These are phyloP conservation scores for Diloba caeruleocephala DNA, from an alignment of 2,888 invertebrate genomes.

Conservation along the genomic window DNA sequence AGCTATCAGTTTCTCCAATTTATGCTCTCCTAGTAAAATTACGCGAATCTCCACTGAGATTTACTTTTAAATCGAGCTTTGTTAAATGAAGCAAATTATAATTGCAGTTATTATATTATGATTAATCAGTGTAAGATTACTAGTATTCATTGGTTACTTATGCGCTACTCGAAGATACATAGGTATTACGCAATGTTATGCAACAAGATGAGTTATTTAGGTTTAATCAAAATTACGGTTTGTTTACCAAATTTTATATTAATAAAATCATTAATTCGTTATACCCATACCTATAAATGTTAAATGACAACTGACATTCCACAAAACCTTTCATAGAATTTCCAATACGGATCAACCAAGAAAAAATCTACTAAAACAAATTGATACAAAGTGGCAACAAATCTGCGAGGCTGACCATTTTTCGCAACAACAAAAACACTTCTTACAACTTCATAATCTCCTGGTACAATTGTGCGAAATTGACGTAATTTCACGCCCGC, in stretches of 20 bases:
- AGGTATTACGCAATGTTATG: conserved; percentile 29
- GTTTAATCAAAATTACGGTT: conserved; percentile 30
- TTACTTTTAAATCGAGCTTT: conserved; percentile 8
- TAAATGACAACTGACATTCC: too few species aligned
- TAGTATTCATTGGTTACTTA: conserved; percentile 19
- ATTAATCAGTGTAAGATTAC: conserved; percentile 2
- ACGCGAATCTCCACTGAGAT: conserved; percentile 54
- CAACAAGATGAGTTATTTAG: conserved; percentile 38
- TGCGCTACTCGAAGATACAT: conserved; percentile 24
- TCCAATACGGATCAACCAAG: neutral
- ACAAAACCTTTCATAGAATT: too few species aligned
- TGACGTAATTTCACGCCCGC: conserved; percentile 82
- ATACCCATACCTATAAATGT: too few species aligned
- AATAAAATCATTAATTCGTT: too few species aligned
- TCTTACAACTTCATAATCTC: conserved; percentile 67
- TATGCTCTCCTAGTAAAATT: conserved; percentile 59
- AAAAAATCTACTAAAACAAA: neutral
- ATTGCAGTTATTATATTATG: neutral
- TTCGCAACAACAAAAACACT: conserved; percentile 69
- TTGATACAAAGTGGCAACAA: conserved; percentile 4
- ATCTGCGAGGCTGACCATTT: conserved; percentile 40
- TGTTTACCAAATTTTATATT: conserved; percentile 16
- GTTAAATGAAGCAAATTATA: neutral
- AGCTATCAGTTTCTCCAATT: conserved; percentile 14
- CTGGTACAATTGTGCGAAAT: conserved; percentile 88